A percentile compares a stretch with the other conserved stretches of the same genome.
These are phyloP conservation scores for Erebia ligea DNA, from an alignment of 2,888 invertebrate species.

Conservation along the genomic window DNA sequence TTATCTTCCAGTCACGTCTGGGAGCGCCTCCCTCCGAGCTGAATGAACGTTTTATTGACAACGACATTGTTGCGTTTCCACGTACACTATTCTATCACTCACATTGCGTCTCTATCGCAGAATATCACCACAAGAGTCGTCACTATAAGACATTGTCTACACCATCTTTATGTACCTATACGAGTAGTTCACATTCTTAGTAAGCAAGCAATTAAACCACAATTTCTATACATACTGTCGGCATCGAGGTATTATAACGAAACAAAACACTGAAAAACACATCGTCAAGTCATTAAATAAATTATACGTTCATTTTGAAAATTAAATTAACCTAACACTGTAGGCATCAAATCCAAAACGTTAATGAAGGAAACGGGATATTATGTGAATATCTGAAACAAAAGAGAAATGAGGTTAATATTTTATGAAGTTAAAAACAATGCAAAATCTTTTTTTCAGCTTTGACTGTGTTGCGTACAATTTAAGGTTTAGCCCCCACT, in stretches of 20 bases:
- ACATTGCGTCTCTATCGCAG: conserved; percentile 58
- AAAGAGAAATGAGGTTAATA: conserved; percentile 34
- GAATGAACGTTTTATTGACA: conserved; percentile 85
- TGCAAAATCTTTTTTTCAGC: background rate
- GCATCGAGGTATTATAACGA: background rate
- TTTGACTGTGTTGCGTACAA: too few species aligned
- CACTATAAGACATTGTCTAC: conserved; percentile 18
- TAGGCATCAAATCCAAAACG: background rate
- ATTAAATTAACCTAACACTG: conserved; percentile 14
- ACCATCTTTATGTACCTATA: conserved; percentile 18
- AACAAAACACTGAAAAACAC: background rate
- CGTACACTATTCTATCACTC: conserved; percentile 28
- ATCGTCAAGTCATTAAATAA: conserved; percentile 2
- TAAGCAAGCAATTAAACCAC: background rate
- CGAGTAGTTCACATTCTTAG: conserved; percentile 14
- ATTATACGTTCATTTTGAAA: background rate
- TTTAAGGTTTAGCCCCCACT: too few species aligned
- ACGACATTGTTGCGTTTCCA: conserved; percentile 56
- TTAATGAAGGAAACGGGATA: conserved; percentile 11
- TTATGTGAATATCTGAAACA: conserved; percentile 46
- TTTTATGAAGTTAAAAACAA: background rate
- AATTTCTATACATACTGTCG: conserved; percentile 26
- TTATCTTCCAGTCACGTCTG: conserved; percentile 87
- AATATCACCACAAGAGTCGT: conserved; percentile 28
- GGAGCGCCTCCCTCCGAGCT: conserved; percentile 85